Conservation (phyloP, 2,888 invertebrate species). For the Tenthredo distinguenda region DNA sequence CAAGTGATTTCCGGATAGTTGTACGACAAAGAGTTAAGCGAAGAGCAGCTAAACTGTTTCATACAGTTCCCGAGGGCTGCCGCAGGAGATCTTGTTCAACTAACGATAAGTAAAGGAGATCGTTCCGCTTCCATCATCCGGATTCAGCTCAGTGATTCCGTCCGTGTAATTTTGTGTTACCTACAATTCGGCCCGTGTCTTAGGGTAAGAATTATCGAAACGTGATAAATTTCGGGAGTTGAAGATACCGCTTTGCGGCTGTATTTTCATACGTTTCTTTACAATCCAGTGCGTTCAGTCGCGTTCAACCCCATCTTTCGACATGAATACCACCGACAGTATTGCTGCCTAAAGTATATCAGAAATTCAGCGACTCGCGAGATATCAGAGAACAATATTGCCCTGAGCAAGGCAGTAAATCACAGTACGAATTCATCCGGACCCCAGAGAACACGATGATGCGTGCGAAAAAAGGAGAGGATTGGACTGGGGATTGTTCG, state of each 20-base stretch:
- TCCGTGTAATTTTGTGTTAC: slow-evolving; percentile 1
- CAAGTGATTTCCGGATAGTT: slow-evolving; percentile 40
- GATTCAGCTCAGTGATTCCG: slow-evolving; percentile 25
- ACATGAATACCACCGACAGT: neutral
- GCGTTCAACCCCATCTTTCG: neutral
- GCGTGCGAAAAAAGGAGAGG: neutral
- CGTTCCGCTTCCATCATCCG: slow-evolving; percentile 30
- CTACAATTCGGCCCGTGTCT: neutral
- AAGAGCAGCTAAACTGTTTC: slow-evolving; percentile 40
- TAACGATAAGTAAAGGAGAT: slow-evolving; percentile 49
- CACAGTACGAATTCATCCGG: slow-evolving; percentile 3
- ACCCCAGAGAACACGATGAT: neutral
- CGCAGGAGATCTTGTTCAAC: slow-evolving; percentile 27
- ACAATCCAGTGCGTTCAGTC: neutral
- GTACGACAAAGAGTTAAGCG: slow-evolving; percentile 12
- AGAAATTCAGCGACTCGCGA: slow-evolving; percentile 28
- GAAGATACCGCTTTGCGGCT: neutral
- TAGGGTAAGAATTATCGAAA: neutral
- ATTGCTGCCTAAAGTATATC: slow-evolving; percentile 1
- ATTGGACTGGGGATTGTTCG: neutral
- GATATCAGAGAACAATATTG: slow-evolving; percentile 32
- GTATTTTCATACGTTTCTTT: neutral
- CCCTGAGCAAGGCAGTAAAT: slow-evolving; percentile 12
- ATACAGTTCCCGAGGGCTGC: neutral
- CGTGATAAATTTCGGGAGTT: neutral